Percentiles rank a stretch among this genome's conserved stretches.
These are phyloP conservation scores for Halcyon smyrnensis DNA, from an alignment of 2,797 vertebrate genomes.

Conservation along the genomic window DNA sequence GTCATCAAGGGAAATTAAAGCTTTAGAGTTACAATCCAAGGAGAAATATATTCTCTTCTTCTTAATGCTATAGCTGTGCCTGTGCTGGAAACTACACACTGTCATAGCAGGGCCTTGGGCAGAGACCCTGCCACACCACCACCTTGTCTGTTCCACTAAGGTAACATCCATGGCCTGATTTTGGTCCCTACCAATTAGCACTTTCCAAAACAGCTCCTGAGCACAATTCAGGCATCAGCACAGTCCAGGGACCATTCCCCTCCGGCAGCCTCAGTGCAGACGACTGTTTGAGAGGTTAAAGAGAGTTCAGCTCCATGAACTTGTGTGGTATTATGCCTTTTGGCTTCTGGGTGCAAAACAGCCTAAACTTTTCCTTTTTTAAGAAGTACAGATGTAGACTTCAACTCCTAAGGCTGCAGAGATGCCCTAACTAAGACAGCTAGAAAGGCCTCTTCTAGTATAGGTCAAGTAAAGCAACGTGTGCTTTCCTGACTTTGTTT, in stretches of 20 bases:
- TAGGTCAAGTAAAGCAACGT: constrained; percentile 1
- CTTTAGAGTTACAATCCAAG: background rate
- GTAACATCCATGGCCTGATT: background rate
- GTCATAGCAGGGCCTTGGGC: background rate
- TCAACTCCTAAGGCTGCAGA: background rate
- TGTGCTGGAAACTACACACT: background rate
- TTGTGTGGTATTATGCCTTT: background rate
- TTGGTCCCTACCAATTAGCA: background rate
- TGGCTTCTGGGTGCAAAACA: background rate
- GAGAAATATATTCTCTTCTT: background rate
- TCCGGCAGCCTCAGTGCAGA: background rate
- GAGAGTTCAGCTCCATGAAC: background rate
- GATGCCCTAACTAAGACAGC: background rate
- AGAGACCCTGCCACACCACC: background rate
- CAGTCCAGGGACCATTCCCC: background rate
- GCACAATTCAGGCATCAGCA: background rate
- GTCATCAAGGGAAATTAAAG: background rate
- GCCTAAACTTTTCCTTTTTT: background rate
- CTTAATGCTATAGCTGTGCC: background rate
- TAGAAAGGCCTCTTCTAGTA: background rate
- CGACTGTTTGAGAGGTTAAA: background rate
- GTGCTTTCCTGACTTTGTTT: background rate
- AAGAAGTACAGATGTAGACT: background rate
- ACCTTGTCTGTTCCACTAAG: background rate
- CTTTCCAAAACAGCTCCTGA: background rate